These are phyloP conservation scores for Rhingia campestris DNA, from an alignment of 2,888 invertebrate genomes.

Conservation along the genomic window DNA sequence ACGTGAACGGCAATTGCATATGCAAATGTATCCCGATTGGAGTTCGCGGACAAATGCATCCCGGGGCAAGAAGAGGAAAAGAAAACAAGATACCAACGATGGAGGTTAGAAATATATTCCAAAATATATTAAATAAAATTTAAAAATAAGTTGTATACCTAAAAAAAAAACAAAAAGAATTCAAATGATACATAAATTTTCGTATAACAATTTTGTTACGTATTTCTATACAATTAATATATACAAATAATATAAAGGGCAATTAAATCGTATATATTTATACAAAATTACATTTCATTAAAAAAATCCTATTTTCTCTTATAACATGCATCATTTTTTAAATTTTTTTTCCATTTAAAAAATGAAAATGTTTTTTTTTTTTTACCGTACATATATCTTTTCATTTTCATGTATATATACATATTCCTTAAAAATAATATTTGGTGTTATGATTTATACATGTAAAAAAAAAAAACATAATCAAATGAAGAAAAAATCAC, in stretches of 20 bases:
- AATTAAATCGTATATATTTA: conserved; percentile 46
- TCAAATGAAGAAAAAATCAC: conserved; percentile 73
- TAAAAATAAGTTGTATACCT: conserved; percentile 11
- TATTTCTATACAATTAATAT: conserved; percentile 40
- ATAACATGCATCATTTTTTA: conserved; percentile 20
- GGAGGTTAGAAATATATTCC: conserved; percentile 88
- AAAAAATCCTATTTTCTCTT: conserved; percentile 19
- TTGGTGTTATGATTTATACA: conserved; percentile 64
- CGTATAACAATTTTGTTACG: conserved; percentile 20
- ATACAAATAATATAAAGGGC: conserved; percentile 39
- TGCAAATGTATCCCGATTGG: conserved; percentile 99
- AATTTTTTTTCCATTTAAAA: conserved; percentile 7
- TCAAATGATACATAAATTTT: conserved; percentile 28
- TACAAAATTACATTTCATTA: background rate
- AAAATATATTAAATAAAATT: conserved; percentile 77
- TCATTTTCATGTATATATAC: conserved; percentile 54
- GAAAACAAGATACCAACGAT: conserved; percentile 98
- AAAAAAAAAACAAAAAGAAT: conserved; percentile 23
- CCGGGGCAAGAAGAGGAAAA: conserved; percentile 99
- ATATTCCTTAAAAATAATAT: conserved; percentile 46
- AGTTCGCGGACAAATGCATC: conserved; percentile 99
- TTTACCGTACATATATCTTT: conserved; percentile 27
- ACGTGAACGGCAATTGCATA: conserved; percentile 98
- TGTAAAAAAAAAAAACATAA: conserved; percentile 48
- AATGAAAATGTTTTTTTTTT: conserved; percentile 30